Percentiles rank a stretch among this genome's conserved stretches.
Evolutionary conservation across 2,113 vertebrate genomes (phyloP).

Genomic region (Beaufortia kweichowensis): DNA sequence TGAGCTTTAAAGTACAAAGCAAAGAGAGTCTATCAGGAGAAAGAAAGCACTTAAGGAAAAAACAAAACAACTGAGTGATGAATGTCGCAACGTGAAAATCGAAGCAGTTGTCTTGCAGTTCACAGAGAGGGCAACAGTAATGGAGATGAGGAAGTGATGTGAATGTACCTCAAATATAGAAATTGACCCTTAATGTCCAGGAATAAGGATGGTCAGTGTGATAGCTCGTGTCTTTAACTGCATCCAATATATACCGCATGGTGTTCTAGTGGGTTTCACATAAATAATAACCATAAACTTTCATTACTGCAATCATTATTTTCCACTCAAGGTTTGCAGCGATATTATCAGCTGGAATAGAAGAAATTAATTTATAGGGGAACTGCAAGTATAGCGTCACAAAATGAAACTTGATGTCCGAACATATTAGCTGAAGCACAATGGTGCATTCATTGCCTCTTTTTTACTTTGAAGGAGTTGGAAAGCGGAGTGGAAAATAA

Average conservation of each 20-base stretch:
- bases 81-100: slow-evolving; percentile 36
- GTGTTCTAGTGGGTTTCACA: slow-evolving; percentile 33
- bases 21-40: slow-evolving; percentile 37
- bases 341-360: slow-evolving; percentile 47
- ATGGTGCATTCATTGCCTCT: slow-evolving; percentile 38
- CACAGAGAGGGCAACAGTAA: slow-evolving; percentile 37
- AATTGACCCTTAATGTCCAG: not conserved
- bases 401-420: slow-evolving; percentile 31
- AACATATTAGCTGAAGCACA: slow-evolving; percentile 36
- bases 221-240: slow-evolving; percentile 10
- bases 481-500: not conserved
- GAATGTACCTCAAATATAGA: not conserved
- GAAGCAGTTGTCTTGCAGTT: slow-evolving; percentile 36
- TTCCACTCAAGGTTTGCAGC: slow-evolving; percentile 56
- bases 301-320: slow-evolving; percentile 62
- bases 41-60: slow-evolving; percentile 54
- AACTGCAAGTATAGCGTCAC: slow-evolving; percentile 44
- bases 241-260: not conserved
- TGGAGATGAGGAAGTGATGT: slow-evolving; percentile 34
- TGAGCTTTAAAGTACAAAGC: slow-evolving; percentile 8
- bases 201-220: slow-evolving; percentile 5
- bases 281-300: slow-evolving; percentile 50
- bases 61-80: slow-evolving; percentile 37
- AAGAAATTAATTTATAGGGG: slow-evolving; percentile 53
- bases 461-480: not conserved